Evolutionary conservation across 2,888 invertebrate species (phyloP).

Genomic region (Mycalesis mineus): DNA sequence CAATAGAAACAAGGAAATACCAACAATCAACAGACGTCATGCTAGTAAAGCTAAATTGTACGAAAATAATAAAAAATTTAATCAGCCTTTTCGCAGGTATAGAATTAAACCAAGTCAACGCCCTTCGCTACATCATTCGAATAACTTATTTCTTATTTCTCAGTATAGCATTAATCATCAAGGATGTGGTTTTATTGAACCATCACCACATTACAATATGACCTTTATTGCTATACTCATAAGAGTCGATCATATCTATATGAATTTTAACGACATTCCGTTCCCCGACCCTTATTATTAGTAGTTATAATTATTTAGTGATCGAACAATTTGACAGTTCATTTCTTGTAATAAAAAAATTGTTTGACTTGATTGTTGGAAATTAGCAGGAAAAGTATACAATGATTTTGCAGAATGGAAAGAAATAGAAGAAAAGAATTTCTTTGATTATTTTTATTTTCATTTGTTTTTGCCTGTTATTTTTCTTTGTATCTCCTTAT

Average conservation of each 20-base stretch:
- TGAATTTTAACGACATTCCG: neutral
- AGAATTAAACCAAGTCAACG: constrained; percentile 16
- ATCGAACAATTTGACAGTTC: neutral
- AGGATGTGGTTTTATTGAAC: constrained; percentile 8
- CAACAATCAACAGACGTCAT: neutral
- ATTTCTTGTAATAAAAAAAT: neutral
- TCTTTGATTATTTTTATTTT: too few species aligned
- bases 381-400: neutral
- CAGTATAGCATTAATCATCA: constrained; percentile 10
- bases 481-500: too few species aligned
- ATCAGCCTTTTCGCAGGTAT: constrained; percentile 4
- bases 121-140: constrained; percentile 5
- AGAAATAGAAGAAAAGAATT: too few species aligned
- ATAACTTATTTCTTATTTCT: constrained; percentile 10
- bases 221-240: neutral
- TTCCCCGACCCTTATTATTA: constrained; percentile 2
- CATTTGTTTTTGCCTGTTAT: too few species aligned
- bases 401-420: too few species aligned
- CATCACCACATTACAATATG: neutral
- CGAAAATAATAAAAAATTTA: neutral
- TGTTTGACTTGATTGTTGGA: neutral
- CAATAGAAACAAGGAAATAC: too few species aligned
- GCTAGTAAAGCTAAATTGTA: neutral
- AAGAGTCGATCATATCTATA: neutral
- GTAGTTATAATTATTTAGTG: too few species aligned